Evolutionary conservation across 2,888 invertebrate species (phyloP).

Genomic region (Aphodius sticticus): DNA sequence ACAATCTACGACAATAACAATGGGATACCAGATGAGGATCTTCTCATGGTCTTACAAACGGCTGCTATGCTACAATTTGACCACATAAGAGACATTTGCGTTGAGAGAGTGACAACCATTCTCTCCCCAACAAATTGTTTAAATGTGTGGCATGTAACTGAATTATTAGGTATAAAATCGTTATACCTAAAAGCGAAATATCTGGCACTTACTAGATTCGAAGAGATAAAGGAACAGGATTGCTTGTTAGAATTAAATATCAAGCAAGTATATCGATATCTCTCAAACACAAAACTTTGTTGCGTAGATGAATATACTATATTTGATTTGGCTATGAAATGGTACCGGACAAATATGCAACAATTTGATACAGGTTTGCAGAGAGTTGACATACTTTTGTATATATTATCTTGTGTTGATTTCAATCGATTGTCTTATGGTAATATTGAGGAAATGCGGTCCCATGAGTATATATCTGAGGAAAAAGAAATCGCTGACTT

Average conservation of each 20-base stretch:
- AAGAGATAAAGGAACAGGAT: constrained; percentile 49
- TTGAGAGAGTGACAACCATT: constrained; percentile 45
- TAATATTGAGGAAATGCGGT: constrained; percentile 51
- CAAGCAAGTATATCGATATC: constrained; percentile 53
- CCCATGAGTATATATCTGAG: constrained; percentile 48
- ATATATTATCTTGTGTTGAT: constrained; percentile 53
- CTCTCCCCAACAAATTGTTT: constrained; percentile 51
- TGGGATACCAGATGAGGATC: constrained; percentile 50
- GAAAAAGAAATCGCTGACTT: constrained; percentile 46
- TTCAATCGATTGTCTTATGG: constrained; percentile 45
- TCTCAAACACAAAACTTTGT: constrained; percentile 53
- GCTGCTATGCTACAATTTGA: constrained; percentile 59
- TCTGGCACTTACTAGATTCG: constrained; percentile 53
- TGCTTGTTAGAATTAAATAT: constrained; percentile 51
- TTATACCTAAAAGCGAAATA: constrained; percentile 55
- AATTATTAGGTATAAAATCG: constrained; percentile 50
- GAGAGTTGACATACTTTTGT: constrained; percentile 43
- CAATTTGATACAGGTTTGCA: constrained; percentile 13
- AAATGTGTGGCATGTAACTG: constrained; percentile 53
- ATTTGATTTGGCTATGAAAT: constrained; percentile 55
- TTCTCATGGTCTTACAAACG: constrained; percentile 54
- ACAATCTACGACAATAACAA: constrained; percentile 49
- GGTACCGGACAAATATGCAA: constrained; percentile 50
- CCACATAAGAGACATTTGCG: constrained; percentile 50
- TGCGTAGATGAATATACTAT: constrained; percentile 53